These are phyloP conservation scores for Vimba vimba DNA, from an alignment of 2,113 vertebrate species.

Conservation along the genomic window DNA sequence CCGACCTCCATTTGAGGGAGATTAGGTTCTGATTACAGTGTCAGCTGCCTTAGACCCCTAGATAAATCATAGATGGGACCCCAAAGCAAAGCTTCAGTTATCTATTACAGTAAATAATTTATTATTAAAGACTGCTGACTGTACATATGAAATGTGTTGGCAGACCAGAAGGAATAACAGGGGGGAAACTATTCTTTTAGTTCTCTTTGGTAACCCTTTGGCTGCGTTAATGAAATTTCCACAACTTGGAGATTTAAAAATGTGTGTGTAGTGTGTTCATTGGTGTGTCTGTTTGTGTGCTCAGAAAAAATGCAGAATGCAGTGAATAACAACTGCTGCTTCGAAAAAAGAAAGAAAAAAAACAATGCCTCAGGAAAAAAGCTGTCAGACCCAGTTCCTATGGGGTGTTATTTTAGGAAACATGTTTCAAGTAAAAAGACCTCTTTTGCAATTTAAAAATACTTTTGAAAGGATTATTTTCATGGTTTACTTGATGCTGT, in stretches of 20 bases:
- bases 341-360: background rate
- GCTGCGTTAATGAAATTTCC: background rate
- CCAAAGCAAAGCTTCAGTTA: constrained; percentile 67
- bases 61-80: constrained; percentile 76
- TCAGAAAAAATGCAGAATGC: constrained; percentile 3
- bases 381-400: constrained; percentile 18
- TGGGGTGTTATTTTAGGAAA: constrained; percentile 34
- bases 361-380: constrained; percentile 41
- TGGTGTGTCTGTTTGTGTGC: background rate
- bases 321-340: constrained; percentile 12
- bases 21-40: constrained; percentile 79
- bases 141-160: constrained; percentile 70
- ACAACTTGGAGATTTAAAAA: background rate
- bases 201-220: constrained; percentile 19
- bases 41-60: constrained; percentile 70
- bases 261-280: constrained; percentile 4
- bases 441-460: background rate
- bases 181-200: constrained; percentile 40
- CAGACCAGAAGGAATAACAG: constrained; percentile 48
- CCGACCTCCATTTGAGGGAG: constrained; percentile 74
- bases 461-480: background rate
- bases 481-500: background rate
- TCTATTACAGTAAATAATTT: constrained; percentile 77
- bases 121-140: constrained; percentile 61
- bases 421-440: background rate